These are phyloP conservation scores for Motacilla alba DNA, from an alignment of 2,113 vertebrate genomes.

Conservation along the genomic window DNA sequence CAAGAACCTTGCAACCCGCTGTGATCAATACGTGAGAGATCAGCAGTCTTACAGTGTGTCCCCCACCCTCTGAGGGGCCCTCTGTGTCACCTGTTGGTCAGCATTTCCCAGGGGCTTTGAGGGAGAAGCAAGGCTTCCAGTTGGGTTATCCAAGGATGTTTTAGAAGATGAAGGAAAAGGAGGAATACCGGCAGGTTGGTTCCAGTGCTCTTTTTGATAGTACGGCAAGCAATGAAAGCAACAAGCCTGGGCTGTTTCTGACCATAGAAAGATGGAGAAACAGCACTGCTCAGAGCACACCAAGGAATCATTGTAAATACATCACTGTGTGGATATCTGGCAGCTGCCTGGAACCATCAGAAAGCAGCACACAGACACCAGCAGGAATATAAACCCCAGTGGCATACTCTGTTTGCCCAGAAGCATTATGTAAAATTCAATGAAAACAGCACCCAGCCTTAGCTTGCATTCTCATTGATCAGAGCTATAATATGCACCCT, in stretches of 20 bases:
- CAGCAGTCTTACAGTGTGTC: accelerated
- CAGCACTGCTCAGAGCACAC: background rate
- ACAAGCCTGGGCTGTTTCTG: background rate
- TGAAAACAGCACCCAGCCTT: background rate
- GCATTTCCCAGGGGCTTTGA: background rate
- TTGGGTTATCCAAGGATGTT: background rate
- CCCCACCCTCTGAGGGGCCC: background rate
- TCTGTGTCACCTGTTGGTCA: background rate
- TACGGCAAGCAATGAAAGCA: background rate
- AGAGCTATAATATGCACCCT: background rate
- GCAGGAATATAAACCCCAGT: background rate
- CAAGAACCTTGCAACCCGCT: background rate
- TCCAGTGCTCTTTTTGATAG: background rate
- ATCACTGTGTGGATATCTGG: background rate
- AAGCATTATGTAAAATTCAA: background rate
- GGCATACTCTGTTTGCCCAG: background rate
- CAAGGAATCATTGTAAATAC: background rate
- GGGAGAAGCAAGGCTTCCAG: background rate
- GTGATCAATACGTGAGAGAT: background rate
- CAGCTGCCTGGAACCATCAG: background rate
- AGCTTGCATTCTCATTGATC: background rate
- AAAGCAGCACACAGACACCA: background rate
- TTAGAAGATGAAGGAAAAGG: background rate
- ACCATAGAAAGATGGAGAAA: background rate
- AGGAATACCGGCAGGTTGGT: background rate